Percentiles rank a stretch among this genome's conserved stretches.
phyloP scores from a whole-genome alignment of 2,797 vertebrate genomes.

The Enteromius paludinosus region DNA sequence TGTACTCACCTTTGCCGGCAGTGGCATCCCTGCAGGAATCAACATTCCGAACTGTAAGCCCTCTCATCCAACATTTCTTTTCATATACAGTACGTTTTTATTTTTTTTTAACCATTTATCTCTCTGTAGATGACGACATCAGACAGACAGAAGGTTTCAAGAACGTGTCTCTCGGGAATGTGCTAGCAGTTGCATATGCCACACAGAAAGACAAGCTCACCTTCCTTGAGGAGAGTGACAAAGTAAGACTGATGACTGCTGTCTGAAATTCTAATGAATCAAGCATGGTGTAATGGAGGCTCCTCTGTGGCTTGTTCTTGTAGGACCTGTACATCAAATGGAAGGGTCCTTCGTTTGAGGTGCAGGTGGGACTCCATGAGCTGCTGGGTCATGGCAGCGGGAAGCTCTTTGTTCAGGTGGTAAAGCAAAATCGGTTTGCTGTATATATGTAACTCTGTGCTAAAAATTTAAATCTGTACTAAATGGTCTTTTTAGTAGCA shows the following conservation, averaged over 20 bases:
- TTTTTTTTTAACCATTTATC: not conserved
- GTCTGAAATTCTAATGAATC: not conserved
- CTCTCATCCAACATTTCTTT: not conserved
- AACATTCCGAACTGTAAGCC: slow-evolving; percentile 93
- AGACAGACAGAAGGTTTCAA: slow-evolving; percentile 92
- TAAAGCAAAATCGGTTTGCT: not conserved
- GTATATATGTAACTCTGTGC: not conserved
- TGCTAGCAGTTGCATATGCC: slow-evolving; percentile 86
- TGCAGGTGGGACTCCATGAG: slow-evolving; percentile 93
- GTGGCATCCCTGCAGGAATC: slow-evolving; percentile 92
- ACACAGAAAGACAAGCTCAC: slow-evolving; percentile 89
- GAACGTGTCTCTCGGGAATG: slow-evolving; percentile 91
- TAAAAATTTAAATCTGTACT: not conserved
- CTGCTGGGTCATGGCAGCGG: slow-evolving; percentile 91
- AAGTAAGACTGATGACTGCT: slow-evolving; percentile 71
- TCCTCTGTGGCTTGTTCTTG: not conserved
- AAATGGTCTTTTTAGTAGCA: not conserved
- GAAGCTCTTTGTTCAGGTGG: slow-evolving; percentile 90
- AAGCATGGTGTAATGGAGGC: not conserved
- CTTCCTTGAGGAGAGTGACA: slow-evolving; percentile 88
- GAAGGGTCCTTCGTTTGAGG: slow-evolving; percentile 90
- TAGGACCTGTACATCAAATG: slow-evolving; percentile 90
- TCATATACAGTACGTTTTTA: not conserved
- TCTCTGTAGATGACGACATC: slow-evolving; percentile 86
- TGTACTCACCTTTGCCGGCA: slow-evolving; percentile 90